Percentiles rank a stretch among this genome's conserved stretches.
phyloP scores from a whole-genome alignment of 1,140 invertebrate species.

The Scaptomyza pallida region DNA sequence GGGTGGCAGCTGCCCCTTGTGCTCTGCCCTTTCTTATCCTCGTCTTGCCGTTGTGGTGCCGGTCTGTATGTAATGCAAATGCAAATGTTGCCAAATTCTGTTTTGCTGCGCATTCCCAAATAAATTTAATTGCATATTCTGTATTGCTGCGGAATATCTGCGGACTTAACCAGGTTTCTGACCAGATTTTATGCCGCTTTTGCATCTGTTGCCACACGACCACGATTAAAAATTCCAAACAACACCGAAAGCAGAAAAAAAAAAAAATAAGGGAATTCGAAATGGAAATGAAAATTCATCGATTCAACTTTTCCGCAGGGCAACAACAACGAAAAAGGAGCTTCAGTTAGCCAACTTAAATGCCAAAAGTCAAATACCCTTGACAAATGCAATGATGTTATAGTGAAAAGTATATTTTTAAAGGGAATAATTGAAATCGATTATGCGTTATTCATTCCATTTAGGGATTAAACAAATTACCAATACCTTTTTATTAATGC shows the following conservation, averaged over 20 bases:
- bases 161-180: slow-evolving; percentile 27
- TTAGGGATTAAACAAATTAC: slow-evolving; percentile 11
- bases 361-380: background rate
- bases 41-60: background rate
- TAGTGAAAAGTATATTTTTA: too few relatives aligned
- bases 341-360: background rate
- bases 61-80: slow-evolving; percentile 13
- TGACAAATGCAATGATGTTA: background rate
- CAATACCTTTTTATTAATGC: slow-evolving; percentile 15
- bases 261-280: too few relatives aligned
- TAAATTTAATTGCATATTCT: slow-evolving; percentile 60
- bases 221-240: slow-evolving; percentile 1
- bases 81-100: slow-evolving; percentile 46
- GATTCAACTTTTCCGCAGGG: background rate
- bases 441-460: background rate
- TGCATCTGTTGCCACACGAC: slow-evolving; percentile 4
- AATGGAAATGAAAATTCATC: slow-evolving; percentile 33
- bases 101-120: slow-evolving; percentile 41
- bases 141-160: slow-evolving; percentile 31
- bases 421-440: too few relatives aligned
- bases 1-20: slow-evolving; percentile 8
- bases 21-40: slow-evolving; percentile 8
- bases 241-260: background rate
- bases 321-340: background rate
- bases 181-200: slow-evolving; percentile 20